phyloP scores from a whole-genome alignment of 2,113 vertebrate genomes.

The Mohoua ochrocephala region DNA sequence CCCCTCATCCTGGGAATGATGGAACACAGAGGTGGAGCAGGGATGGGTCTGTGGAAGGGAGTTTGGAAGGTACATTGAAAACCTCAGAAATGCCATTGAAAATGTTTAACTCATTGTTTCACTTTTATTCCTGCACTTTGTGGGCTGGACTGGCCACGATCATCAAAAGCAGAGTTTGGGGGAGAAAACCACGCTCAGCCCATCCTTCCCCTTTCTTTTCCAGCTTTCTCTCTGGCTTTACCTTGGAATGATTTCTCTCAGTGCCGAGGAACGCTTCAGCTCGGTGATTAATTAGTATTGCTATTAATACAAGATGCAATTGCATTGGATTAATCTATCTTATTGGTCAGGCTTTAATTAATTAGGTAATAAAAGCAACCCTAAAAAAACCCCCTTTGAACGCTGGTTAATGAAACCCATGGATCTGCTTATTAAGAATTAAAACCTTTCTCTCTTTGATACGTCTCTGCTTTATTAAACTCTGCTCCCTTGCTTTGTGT shows the following conservation, averaged over 20 bases:
- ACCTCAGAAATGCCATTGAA: not conserved
- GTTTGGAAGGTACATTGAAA: not conserved
- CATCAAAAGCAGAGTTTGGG: not conserved
- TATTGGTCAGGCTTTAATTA: constrained; percentile 65
- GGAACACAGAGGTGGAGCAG: not conserved
- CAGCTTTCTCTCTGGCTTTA: not conserved
- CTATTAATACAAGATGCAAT: constrained; percentile 54
- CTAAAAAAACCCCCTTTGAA: constrained; percentile 10
- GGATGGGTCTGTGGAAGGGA: not conserved
- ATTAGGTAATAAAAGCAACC: constrained; percentile 61
- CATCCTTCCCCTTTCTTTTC: not conserved
- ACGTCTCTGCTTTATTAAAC: constrained; percentile 56
- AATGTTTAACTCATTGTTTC: not conserved
- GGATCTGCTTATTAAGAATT: constrained; percentile 66
- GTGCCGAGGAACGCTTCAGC: constrained; percentile 10
- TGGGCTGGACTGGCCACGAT: not conserved
- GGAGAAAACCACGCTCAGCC: not conserved
- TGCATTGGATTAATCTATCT: constrained; percentile 58
- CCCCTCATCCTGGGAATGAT: not conserved
- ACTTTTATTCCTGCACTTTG: not conserved
- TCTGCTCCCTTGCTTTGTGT: constrained; percentile 27
- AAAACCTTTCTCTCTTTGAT: constrained; percentile 47
- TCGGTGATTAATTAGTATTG: constrained; percentile 67
- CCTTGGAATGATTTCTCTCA: not conserved
- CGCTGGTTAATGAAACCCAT: constrained; percentile 57